These are phyloP conservation scores for Apantesis nais DNA, from an alignment of 2,888 invertebrate genomes.

Conservation along the genomic window DNA sequence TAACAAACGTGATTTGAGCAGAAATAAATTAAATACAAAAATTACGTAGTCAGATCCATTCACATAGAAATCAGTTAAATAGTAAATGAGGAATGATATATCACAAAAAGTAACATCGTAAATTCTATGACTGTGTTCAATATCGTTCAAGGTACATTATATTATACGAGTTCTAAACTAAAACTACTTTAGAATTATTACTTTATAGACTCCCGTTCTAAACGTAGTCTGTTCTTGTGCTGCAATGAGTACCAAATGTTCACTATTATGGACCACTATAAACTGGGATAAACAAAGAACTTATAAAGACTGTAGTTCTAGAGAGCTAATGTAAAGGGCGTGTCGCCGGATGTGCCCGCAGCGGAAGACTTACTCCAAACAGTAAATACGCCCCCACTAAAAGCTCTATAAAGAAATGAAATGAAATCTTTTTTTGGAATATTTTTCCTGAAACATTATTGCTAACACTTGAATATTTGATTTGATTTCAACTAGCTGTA, in stretches of 20 bases:
- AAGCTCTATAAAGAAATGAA: constrained; percentile 51
- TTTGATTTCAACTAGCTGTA: background rate
- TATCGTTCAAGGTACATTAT: background rate
- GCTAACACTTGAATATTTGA: background rate
- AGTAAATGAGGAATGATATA: background rate
- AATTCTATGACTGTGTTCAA: background rate
- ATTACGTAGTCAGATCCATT: no score
- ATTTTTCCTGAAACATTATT: constrained; percentile 16
- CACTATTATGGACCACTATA: constrained; percentile 40
- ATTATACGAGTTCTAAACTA: background rate
- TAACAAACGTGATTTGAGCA: no score
- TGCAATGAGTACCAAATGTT: constrained; percentile 35
- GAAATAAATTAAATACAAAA: no score
- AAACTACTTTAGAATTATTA: background rate
- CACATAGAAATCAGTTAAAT: no score
- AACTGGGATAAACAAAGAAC: constrained; percentile 31
- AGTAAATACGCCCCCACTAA: constrained; percentile 51
- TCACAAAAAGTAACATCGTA: no score
- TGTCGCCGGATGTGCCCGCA: constrained; percentile 48
- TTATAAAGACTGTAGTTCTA: constrained; percentile 36
- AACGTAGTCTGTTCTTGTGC: constrained; percentile 19
- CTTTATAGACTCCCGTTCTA: background rate
- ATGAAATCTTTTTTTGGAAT: constrained; percentile 38
- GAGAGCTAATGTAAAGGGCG: constrained; percentile 50
- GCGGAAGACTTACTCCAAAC: constrained; percentile 46